Evolutionary conservation across 2,797 vertebrate species (phyloP).

Genomic region (Tinamus major): DNA sequence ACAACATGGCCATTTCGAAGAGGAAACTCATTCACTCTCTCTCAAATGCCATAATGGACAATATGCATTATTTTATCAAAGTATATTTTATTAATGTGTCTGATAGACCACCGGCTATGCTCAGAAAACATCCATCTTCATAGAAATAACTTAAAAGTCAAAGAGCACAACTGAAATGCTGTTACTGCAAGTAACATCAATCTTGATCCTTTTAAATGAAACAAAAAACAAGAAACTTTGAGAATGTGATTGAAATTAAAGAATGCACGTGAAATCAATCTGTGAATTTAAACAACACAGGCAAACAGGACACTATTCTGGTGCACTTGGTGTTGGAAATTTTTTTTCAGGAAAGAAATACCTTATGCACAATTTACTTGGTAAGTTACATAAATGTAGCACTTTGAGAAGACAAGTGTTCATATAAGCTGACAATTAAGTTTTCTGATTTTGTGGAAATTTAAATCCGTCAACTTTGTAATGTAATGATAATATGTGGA

Average conservation of each 20-base stretch:
- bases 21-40: not conserved
- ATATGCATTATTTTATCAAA: not conserved
- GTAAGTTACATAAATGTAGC: not conserved
- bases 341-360: not conserved
- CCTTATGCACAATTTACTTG: not conserved
- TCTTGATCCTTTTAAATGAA: not conserved
- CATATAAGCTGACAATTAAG: not conserved
- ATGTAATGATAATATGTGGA: not conserved
- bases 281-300: not conserved
- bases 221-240: not conserved
- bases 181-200: not conserved
- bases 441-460: not conserved
- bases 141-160: not conserved
- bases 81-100: not conserved
- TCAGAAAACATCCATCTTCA: not conserved
- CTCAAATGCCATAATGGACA: not conserved
- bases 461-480: not conserved
- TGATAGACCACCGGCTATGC: not conserved
- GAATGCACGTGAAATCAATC: not conserved
- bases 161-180: not conserved
- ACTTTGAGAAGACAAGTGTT: not conserved
- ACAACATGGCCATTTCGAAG: not conserved
- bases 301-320: not conserved
- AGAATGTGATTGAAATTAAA: not conserved
- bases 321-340: not conserved